phyloP scores from a whole-genome alignment of 1,140 invertebrate species.

The Sycophaga agraensis region DNA sequence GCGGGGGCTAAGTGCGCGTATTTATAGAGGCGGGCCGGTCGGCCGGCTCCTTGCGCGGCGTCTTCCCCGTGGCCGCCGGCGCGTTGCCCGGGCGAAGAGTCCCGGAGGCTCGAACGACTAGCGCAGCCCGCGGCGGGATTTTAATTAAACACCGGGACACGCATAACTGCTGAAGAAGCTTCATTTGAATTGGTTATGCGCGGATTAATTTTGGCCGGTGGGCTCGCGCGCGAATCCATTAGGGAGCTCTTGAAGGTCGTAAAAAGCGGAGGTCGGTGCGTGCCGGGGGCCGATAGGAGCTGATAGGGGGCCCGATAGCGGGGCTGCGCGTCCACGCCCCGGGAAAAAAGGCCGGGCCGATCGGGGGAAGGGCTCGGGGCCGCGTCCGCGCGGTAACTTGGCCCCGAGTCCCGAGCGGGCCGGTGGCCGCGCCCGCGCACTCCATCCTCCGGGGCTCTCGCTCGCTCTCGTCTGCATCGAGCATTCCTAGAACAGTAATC shows the following conservation, averaged over 20 bases:
- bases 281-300: no score
- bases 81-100: no score
- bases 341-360: neutral
- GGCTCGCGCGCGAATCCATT: no score
- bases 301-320: no score
- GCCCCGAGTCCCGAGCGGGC: conserved; percentile 30
- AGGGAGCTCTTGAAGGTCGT: no score
- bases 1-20: conserved; percentile 19
- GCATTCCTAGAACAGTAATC: conserved; percentile 79
- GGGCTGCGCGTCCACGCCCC: no score
- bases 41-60: neutral
- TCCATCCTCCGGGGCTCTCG: conserved; percentile 28
- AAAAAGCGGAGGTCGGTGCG: no score
- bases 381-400: neutral
- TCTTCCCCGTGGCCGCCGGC: neutral
- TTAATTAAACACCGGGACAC: no score
- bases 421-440: conserved; percentile 1
- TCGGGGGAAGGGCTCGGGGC: neutral
- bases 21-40: conserved; percentile 13
- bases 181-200: conserved; percentile 1
- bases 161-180: neutral
- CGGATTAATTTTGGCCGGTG: neutral
- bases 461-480: conserved; percentile 49
- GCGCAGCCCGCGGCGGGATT: no score
- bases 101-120: no score